These are phyloP conservation scores for Eueides isabella DNA, from an alignment of 1,140 invertebrate genomes.

Conservation along the genomic window DNA sequence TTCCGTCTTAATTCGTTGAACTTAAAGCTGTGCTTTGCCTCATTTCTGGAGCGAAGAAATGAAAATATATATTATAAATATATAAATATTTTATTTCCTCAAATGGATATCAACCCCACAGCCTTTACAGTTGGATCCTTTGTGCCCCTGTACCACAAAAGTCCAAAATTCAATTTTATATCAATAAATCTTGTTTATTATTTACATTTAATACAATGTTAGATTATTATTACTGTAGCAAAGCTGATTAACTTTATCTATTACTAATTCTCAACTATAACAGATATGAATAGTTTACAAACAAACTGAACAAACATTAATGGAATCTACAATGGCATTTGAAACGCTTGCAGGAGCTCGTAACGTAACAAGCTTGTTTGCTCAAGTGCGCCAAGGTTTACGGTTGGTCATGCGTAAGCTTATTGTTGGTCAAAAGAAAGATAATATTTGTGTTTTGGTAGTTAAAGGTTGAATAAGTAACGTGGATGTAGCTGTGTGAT, in stretches of 20 bases:
- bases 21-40: no score
- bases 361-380: conserved; percentile 24
- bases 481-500: no score
- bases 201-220: no score
- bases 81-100: no score
- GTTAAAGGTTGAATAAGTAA: neutral
- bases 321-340: conserved; percentile 22
- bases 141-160: no score
- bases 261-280: conserved; percentile 1
- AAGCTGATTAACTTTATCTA: neutral
- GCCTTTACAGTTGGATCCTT: no score
- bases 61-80: no score
- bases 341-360: conserved; percentile 17
- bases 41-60: no score
- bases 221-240: neutral
- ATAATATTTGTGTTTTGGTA: neutral
- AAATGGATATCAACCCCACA: no score
- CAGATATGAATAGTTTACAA: conserved; percentile 18
- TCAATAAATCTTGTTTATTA: no score
- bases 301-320: conserved; percentile 27
- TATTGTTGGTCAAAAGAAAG: neutral
- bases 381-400: conserved; percentile 30
- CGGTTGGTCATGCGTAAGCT: conserved; percentile 16
- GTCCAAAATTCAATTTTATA: no score
- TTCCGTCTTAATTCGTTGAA: no score